phyloP scores from a whole-genome alignment of 2,797 vertebrate genomes.

The Anisognathus igniventris region DNA sequence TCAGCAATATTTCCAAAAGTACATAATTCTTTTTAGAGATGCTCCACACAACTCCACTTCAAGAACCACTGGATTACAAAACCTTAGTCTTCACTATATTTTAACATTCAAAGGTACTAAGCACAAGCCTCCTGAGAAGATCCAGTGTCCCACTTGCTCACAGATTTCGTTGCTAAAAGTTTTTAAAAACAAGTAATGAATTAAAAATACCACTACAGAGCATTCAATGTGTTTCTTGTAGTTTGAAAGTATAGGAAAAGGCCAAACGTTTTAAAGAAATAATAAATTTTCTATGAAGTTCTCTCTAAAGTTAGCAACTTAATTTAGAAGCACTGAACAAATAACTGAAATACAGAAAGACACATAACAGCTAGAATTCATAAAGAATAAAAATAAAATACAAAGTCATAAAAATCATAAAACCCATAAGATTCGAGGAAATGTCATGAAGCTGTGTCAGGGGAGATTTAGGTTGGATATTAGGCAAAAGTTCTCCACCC shows the following conservation, averaged over 20 bases:
- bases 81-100: not conserved
- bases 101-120: not conserved
- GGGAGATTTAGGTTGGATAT: not conserved
- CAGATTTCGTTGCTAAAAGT: not conserved
- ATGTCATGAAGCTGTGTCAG: not conserved
- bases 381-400: not conserved
- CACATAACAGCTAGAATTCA: not conserved
- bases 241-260: not conserved
- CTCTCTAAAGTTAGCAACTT: not conserved
- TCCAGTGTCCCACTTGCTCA: not conserved
- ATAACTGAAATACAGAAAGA: not conserved
- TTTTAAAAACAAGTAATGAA: not conserved
- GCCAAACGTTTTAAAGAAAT: not conserved
- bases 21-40: not conserved
- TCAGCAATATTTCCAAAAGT: not conserved
- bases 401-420: not conserved
- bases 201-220: not conserved
- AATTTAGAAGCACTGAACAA: not conserved
- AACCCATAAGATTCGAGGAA: fast-evolving
- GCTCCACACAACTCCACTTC: not conserved
- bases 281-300: not conserved
- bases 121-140: not conserved
- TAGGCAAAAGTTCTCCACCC: not conserved
- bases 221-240: not conserved
- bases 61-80: not conserved